These are phyloP conservation scores for Caradrina clavipalpis DNA, from an alignment of 2,888 invertebrate genomes.

Conservation along the genomic window DNA sequence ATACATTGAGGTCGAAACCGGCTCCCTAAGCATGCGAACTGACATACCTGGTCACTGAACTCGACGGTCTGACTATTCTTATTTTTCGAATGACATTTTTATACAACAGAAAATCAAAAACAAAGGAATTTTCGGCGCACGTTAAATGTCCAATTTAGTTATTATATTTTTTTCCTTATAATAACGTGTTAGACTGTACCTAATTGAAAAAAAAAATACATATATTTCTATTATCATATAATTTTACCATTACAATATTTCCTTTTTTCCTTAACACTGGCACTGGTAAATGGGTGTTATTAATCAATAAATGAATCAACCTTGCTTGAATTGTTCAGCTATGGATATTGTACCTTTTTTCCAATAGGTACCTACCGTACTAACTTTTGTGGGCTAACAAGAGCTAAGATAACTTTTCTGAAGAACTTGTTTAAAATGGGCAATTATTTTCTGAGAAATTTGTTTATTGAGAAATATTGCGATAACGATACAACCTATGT, in stretches of 20 bases:
- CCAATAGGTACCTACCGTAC: too few relatives aligned
- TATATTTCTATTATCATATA: too few relatives aligned
- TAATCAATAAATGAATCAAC: too few relatives aligned
- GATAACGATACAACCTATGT: background rate
- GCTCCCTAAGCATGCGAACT: slow-evolving; percentile 55
- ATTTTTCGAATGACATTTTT: background rate
- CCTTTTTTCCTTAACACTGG: background rate
- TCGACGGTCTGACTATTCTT: background rate
- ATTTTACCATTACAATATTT: background rate
- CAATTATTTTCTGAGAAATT: background rate
- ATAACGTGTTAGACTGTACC: background rate
- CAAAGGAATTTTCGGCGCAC: background rate
- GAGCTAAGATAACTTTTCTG: background rate
- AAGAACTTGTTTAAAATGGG: background rate
- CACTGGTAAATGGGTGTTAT: too few relatives aligned
- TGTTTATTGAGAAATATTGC: background rate
- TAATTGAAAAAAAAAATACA: background rate
- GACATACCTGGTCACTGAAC: slow-evolving; percentile 61
- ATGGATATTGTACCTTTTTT: too few relatives aligned
- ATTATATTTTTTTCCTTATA: background rate
- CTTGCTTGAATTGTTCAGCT: too few relatives aligned
- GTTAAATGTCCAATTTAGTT: background rate
- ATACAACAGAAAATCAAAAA: background rate
- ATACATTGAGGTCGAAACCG: slow-evolving; percentile 61
- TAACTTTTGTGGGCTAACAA: background rate